These are phyloP conservation scores for Onychostruthus taczanowskii DNA, from an alignment of 2,113 vertebrate genomes.

Conservation along the genomic window DNA sequence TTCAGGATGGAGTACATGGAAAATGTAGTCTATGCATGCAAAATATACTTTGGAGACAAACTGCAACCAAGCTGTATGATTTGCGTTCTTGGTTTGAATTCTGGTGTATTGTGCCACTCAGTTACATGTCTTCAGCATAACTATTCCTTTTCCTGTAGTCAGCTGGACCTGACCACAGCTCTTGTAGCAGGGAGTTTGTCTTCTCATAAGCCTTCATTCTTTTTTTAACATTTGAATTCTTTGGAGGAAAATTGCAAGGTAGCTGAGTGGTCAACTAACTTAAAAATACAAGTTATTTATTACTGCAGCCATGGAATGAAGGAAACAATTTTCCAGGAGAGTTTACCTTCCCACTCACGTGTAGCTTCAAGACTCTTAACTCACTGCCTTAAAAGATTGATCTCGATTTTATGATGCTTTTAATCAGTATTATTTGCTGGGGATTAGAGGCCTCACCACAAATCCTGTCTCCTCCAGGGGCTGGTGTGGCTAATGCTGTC, in stretches of 20 bases:
- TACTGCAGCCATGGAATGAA: background rate
- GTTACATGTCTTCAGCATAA: background rate
- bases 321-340: background rate
- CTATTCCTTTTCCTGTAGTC: background rate
- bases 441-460: background rate
- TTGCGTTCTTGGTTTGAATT: background rate
- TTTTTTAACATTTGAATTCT: background rate
- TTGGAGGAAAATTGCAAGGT: background rate
- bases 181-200: background rate
- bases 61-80: background rate
- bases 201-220: background rate
- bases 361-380: conserved; percentile 13
- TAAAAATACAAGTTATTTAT: background rate
- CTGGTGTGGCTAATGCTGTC: background rate
- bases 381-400: conserved; percentile 21
- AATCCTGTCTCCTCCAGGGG: conserved; percentile 6
- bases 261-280: background rate
- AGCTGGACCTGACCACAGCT: background rate
- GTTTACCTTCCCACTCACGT: background rate
- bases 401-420: conserved; percentile 46
- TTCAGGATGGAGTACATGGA: background rate
- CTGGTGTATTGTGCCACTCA: background rate
- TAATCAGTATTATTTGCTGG: conserved; percentile 23
- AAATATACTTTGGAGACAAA: background rate
- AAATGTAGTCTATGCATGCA: background rate